Evolutionary conservation across 30 jellyfish, hydroid and myxozoan species (phyloP), one percentile per base, ranked within the genome.

Genomic region (Aurelia aurita): DNA sequence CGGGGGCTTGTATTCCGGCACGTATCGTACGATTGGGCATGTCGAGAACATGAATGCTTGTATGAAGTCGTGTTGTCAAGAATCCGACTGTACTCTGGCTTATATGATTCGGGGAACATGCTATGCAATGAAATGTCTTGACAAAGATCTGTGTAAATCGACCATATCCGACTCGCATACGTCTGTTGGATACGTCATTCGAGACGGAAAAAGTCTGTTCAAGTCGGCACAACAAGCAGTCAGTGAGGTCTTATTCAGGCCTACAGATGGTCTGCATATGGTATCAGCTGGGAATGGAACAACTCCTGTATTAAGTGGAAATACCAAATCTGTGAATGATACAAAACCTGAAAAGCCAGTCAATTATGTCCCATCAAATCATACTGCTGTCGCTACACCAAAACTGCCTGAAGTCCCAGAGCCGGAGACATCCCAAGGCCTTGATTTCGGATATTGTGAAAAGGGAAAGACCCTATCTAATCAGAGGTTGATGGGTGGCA

Each of bases 1-100:
- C 34, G 98, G 97, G 35, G 97, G 96, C 5, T 55, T 88, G 28
- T 76, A 92, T 35, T 70, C 98, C 43, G 97, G 98, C 57, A 80
- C 91, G 2, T 87, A 82, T 64, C 81, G 87, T 19, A 77, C 85
- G 18, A 51, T 92, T 29, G 98, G 98, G 13, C 93, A 67, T 69
- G 90, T 92, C 28, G 91, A 75, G 45, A 77, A 74, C 44, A 92
- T 92, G 77, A 74, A 80, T 51, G 90, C 46, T 0, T 92, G 98
- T 49, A 72, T 92, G 82, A 58, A 70, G n/a, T 74, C 80, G 26
- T 92, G 98, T 62, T 92, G 98, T 66, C 78, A 87, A 44, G 70
- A 74, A 23, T 34, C 29, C 15, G 92, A 89, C 32, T 92, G 98
- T 44, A 92, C 98, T 18, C 93, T 87, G 60, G 98, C 98, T 4